Base-by-base conservation (phyloP, 2,113 vertebrate species). In the Oryzias celebensis region DNA sequence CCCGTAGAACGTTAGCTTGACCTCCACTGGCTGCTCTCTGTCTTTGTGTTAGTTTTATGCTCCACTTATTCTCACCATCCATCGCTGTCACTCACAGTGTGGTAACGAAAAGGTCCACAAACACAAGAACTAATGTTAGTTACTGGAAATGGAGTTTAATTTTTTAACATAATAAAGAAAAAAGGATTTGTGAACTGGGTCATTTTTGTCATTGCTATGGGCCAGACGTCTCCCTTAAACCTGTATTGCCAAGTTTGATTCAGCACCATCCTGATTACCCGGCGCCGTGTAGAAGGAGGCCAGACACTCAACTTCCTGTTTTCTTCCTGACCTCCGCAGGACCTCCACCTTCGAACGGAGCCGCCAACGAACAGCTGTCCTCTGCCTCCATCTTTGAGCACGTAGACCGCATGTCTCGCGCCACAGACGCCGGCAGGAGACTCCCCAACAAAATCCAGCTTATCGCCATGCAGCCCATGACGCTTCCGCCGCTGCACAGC, bases 391-490 rank as follows among this genome's bases (percentile, higher is more conserved):
- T 98, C 81, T 98, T 98, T 0, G 96, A 98, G 56, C 97, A 99
- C 0, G 96, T 98, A 52, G 97, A 98, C 58, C 90, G 96, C 68
- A 91, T 96, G 82, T 94, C 96, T 0, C 94, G 95, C 0, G 86
- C 93, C 41, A 86, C 93, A 0, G 96, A 98, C 7, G 92, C 91
- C 23, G 91, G 93, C 73, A 91, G 93, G n/a, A 90, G 93, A 22
- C 90, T 95, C 20, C 93, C 96, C 2, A 96, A 91, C 77, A 99
- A 96, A 90, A 94, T 98, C 84, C 96, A 98, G 86, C 91, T 98
- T 10, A 99, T 99, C 8, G 97, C 97, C 73, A 97, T 98, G 96
- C 96, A 98, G 63, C 97, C 97, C 0, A 98, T 98, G 87, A 89
- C 96, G 0, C 90, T 93, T 0, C 94, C 94, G 14, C 93, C 94